These are phyloP conservation scores for Xylota sylvarum DNA, from an alignment of 2,888 invertebrate species.

Conservation along the genomic window DNA sequence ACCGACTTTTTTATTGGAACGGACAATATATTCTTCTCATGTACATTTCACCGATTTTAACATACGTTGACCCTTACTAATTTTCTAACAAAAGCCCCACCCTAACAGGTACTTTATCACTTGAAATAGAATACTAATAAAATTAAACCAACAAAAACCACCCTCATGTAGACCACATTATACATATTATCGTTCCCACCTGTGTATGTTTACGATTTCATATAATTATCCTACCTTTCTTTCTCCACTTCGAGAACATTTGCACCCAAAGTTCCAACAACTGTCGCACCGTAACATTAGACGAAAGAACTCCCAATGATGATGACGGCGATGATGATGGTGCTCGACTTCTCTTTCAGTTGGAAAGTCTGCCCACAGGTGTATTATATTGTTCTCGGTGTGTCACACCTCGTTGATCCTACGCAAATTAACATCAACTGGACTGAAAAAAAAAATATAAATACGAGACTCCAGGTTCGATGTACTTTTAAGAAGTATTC, in stretches of 20 bases:
- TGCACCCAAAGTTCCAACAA: slow-evolving; percentile 47
- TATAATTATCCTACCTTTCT: slow-evolving; percentile 27
- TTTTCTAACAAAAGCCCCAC: background rate
- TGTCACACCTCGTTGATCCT: slow-evolving; percentile 76
- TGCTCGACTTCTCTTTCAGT: slow-evolving; percentile 53
- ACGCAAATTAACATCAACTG: slow-evolving; percentile 75
- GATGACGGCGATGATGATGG: slow-evolving; percentile 57
- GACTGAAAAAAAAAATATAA: slow-evolving; percentile 45
- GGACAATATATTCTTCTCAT: too few relatives aligned
- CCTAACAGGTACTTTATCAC: slow-evolving; percentile 26
- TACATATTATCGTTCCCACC: slow-evolving; percentile 48
- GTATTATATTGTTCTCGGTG: slow-evolving; percentile 70
- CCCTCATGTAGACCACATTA: slow-evolving; percentile 35
- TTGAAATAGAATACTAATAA: slow-evolving; percentile 25
- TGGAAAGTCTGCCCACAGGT: slow-evolving; percentile 69
- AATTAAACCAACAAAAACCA: slow-evolving; percentile 24
- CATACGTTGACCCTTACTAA: slow-evolving; percentile 5
- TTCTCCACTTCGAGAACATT: slow-evolving; percentile 21
- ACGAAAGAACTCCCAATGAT: slow-evolving; percentile 45
- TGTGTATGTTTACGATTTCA: background rate
- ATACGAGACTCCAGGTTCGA: slow-evolving; percentile 54
- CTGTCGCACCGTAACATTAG: slow-evolving; percentile 73
- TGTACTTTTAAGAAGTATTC: slow-evolving; percentile 59
- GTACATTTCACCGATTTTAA: background rate
- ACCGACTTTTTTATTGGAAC: too few relatives aligned